Conservation (phyloP, 2,888 invertebrate species). For the Plebejus anna region DNA sequence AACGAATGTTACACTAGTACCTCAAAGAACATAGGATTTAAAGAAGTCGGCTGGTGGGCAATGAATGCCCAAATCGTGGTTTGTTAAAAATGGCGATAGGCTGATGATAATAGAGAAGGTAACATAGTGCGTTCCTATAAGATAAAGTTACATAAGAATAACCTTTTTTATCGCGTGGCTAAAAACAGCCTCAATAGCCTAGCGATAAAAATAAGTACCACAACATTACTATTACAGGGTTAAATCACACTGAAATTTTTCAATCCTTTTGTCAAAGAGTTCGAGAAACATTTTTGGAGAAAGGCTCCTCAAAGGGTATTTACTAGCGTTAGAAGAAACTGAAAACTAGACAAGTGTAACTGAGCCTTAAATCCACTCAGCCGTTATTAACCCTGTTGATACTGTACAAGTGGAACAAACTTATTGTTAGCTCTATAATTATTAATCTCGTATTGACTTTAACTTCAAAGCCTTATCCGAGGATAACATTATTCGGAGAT, state of each 20-base stretch:
- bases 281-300: neutral
- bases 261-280: neutral
- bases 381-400: neutral
- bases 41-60: neutral
- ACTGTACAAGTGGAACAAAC: slow-evolving; percentile 10
- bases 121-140: neutral
- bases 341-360: neutral
- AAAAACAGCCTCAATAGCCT: neutral
- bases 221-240: neutral
- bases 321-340: neutral
- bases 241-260: neutral
- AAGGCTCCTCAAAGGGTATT: neutral
- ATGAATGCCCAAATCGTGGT: neutral
- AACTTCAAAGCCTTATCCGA: slow-evolving; percentile 20
- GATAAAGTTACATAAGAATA: neutral
- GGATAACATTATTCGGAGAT: neutral
- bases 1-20: neutral
- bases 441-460: slow-evolving; percentile 23
- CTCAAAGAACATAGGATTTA: neutral
- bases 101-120: neutral
- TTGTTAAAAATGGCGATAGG: neutral
- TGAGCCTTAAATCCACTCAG: neutral
- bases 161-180: neutral
- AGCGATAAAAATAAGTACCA: slow-evolving; percentile 7
- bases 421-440: slow-evolving; percentile 19